Percentiles rank a stretch among this genome's conserved stretches.
phyloP scores from a whole-genome alignment of 2,888 invertebrate species.

The Chamaedrilus cognettii region DNA sequence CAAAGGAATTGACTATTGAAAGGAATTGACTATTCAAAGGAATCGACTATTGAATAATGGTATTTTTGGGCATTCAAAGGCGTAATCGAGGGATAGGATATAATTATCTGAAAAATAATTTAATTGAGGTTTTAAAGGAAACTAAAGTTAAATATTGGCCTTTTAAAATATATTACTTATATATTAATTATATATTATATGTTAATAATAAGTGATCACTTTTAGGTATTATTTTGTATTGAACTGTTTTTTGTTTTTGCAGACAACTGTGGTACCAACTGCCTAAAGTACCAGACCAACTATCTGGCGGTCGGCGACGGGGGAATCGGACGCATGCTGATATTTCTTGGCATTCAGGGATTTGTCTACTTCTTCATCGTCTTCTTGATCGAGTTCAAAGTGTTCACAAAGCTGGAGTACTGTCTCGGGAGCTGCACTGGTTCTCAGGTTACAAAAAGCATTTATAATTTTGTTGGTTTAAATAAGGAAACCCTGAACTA shows the following conservation, averaged over 20 bases:
- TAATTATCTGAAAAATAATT: background rate
- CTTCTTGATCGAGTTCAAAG: conserved; percentile 67
- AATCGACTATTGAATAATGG: too few relatives aligned
- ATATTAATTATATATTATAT: too few relatives aligned
- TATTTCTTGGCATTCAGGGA: conserved; percentile 66
- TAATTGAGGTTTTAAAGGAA: background rate
- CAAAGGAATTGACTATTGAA: too few relatives aligned
- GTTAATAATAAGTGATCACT: too few relatives aligned
- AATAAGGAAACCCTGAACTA: too few relatives aligned
- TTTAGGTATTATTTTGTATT: too few relatives aligned
- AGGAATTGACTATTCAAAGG: too few relatives aligned
- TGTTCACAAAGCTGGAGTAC: conserved; percentile 32
- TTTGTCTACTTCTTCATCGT: conserved; percentile 67
- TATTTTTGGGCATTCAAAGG: too few relatives aligned
- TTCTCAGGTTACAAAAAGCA: background rate
- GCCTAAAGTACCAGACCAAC: conserved; percentile 58
- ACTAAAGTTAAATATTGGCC: background rate
- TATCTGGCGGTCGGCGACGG: conserved; percentile 71
- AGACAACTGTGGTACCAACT: conserved; percentile 45
- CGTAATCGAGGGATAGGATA: too few relatives aligned
- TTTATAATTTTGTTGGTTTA: too few relatives aligned
- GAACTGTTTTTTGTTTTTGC: background rate
- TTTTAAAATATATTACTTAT: too few relatives aligned
- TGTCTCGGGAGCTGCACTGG: background rate
- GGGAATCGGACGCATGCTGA: conserved; percentile 72